Percentiles rank a stretch among this genome's conserved stretches.
Evolutionary conservation across 2,113 vertebrate species (phyloP).

Genomic region (Cottus gobio): DNA sequence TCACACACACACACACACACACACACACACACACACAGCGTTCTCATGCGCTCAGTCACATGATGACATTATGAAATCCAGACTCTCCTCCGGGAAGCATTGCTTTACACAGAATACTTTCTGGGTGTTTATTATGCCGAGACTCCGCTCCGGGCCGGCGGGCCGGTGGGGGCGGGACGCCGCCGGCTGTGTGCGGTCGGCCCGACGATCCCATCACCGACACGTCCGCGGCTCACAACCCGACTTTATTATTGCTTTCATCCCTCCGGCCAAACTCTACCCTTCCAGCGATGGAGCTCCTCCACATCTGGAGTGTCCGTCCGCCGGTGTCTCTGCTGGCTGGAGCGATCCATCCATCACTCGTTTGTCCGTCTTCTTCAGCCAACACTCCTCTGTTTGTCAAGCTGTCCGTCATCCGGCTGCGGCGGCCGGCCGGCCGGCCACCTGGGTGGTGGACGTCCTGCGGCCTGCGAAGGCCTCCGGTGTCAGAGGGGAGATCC

Average conservation of each 20-base stretch:
- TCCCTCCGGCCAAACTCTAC: conserved; percentile 9
- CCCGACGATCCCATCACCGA: conserved; percentile 45
- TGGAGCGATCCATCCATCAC: neutral
- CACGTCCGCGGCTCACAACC: conserved; percentile 34
- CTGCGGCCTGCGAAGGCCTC: conserved; percentile 57
- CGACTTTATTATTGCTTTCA: conserved; percentile 22
- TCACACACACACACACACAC: neutral
- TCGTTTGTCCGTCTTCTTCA: neutral
- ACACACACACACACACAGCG: conserved; percentile 10
- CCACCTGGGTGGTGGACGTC: conserved; percentile 79
- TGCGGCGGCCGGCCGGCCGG: conserved; percentile 12
- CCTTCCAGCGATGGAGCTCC: neutral
- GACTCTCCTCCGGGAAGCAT: conserved; percentile 75
- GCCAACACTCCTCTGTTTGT: conserved; percentile 29
- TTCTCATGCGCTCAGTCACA: conserved; percentile 37
- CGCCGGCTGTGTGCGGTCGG: conserved; percentile 63
- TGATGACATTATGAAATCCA: conserved; percentile 76
- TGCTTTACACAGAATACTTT: conserved; percentile 79
- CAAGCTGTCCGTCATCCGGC: conserved; percentile 26
- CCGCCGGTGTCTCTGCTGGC: neutral
- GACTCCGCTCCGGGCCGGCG: conserved; percentile 64
- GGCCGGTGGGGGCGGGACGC: conserved; percentile 47
- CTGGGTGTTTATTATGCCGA: conserved; percentile 79
- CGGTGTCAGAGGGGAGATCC: conserved; percentile 79
- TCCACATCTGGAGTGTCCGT: conserved; percentile 4